phyloP scores from a whole-genome alignment of 2,888 invertebrate genomes.

The Ecliptopera silaceata region DNA sequence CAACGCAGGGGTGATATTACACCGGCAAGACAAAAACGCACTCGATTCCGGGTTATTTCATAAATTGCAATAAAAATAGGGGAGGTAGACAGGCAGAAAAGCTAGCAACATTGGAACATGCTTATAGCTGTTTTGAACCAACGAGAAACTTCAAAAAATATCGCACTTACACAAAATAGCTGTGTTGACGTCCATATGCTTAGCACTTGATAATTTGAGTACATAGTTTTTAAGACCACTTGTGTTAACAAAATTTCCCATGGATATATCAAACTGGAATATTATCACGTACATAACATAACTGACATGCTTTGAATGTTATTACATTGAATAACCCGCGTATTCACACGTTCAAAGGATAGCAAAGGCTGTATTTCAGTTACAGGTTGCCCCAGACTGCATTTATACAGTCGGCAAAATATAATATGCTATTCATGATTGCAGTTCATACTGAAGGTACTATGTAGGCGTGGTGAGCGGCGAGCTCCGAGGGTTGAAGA shows the following conservation, averaged over 20 bases:
- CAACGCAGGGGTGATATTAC: slow-evolving; percentile 54
- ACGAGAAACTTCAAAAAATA: slow-evolving; percentile 11
- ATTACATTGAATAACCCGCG: too few relatives aligned
- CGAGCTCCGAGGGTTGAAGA: slow-evolving; percentile 54
- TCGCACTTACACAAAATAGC: not conserved
- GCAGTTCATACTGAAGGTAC: slow-evolving; percentile 43
- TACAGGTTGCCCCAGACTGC: slow-evolving; percentile 68
- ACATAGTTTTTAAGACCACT: too few relatives aligned
- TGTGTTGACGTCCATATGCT: not conserved
- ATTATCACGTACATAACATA: not conserved
- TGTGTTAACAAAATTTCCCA: too few relatives aligned
- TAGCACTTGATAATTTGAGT: too few relatives aligned
- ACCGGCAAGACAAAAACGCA: slow-evolving; percentile 45
- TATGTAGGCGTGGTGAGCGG: slow-evolving; percentile 54
- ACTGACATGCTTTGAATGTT: not conserved
- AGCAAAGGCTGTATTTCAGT: slow-evolving; percentile 42
- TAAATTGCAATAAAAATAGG: slow-evolving; percentile 50
- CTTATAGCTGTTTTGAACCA: slow-evolving; percentile 7
- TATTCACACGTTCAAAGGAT: not conserved
- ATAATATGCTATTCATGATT: slow-evolving; percentile 74
- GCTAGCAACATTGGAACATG: slow-evolving; percentile 11
- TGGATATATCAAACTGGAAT: slow-evolving; percentile 1
- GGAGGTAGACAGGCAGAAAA: slow-evolving; percentile 24
- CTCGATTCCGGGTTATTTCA: slow-evolving; percentile 50
- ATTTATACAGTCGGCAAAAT: slow-evolving; percentile 58